Base-by-base conservation (phyloP, 2,888 invertebrate genomes). In the Hemaris fuciformis region DNA sequence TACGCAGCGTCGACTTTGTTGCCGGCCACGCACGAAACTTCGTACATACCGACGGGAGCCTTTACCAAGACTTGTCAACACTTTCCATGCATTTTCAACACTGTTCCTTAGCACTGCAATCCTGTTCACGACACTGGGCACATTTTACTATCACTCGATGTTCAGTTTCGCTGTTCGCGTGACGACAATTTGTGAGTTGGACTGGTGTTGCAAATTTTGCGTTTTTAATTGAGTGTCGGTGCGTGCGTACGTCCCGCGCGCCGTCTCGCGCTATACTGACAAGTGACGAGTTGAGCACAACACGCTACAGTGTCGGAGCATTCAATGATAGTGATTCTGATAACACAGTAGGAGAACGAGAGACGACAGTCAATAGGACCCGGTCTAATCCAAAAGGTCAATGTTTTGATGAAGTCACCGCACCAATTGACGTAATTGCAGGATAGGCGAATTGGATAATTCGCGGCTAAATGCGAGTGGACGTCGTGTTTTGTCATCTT, bases 1-100 rank as follows among this genome's bases (percentile, higher is more conserved):
- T 94, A 94, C 6, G 94, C 94, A 81, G 95, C 95, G 87, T 95
- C 94, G 78, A 95, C 93, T 88, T 94, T 95, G 85, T 94, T 94
- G 73, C 94, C 94, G 76, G 94, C 94, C 72, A 95, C 94, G 86
- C 94, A 94, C 83, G 95, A 94, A 77, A 95, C 94, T 85, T 95
- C 95, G 89, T 95, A 95, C 95, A 95, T 95, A 74, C 80, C 89
- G 89, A 81, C 73, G 73, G 71, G 68, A 70, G 67, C 68, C 68
- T 69, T 65, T 68, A 10, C n/a, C n/a, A 69, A 73, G 69, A 69
- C 68, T 70, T 71, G 69, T 67, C 66, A 53, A 10, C 61, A 61
- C 46, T 61, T 38, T 8, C 10, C 34, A 25, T 38, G 57, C 57
- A 61, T 58, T 20, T 57, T 57, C n/a, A 13, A n/a, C n/a, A 25